Percentiles rank a stretch among this genome's conserved stretches.
phyloP scores from a whole-genome alignment of 2,888 invertebrate species.

The Tupiocoris notatus region DNA sequence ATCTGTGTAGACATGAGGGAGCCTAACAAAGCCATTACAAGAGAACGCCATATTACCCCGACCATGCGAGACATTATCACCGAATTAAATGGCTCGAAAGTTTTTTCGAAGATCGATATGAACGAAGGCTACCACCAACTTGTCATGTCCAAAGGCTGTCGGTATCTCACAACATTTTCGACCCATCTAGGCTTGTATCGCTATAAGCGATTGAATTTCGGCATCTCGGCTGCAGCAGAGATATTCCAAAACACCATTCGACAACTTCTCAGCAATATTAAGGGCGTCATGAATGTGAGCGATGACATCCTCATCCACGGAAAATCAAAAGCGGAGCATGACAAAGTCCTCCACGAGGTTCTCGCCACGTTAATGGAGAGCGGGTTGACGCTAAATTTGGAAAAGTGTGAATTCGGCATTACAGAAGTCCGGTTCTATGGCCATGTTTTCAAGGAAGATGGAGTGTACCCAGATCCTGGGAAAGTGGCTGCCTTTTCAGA shows the following conservation, averaged over 20 bases:
- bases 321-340: too few relatives aligned
- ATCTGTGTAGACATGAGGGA: slow-evolving; percentile 1
- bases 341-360: too few relatives aligned
- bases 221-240: slow-evolving; percentile 15
- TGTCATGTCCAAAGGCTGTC: neutral
- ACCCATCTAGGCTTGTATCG: slow-evolving; percentile 14
- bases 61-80: slow-evolving; percentile 13
- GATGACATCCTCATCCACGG: too few relatives aligned
- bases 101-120: slow-evolving; percentile 15
- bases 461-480: too few relatives aligned
- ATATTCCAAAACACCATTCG: slow-evolving; percentile 5
- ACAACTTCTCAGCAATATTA: too few relatives aligned
- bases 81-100: neutral
- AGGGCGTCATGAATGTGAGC: too few relatives aligned
- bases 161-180: slow-evolving; percentile 24
- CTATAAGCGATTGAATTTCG: slow-evolving; percentile 17
- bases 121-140: slow-evolving; percentile 12
- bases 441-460: too few relatives aligned
- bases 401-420: too few relatives aligned
- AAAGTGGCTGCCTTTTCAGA: too few relatives aligned
- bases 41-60: slow-evolving; percentile 16
- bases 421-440: too few relatives aligned
- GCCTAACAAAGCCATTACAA: slow-evolving; percentile 3
- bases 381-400: too few relatives aligned
- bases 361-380: too few relatives aligned